A percentile compares a stretch with the other conserved stretches of the same genome.
Conservation (phyloP, 2,888 invertebrate species). For the Scaptodrosophila latifasciaeformis region DNA sequence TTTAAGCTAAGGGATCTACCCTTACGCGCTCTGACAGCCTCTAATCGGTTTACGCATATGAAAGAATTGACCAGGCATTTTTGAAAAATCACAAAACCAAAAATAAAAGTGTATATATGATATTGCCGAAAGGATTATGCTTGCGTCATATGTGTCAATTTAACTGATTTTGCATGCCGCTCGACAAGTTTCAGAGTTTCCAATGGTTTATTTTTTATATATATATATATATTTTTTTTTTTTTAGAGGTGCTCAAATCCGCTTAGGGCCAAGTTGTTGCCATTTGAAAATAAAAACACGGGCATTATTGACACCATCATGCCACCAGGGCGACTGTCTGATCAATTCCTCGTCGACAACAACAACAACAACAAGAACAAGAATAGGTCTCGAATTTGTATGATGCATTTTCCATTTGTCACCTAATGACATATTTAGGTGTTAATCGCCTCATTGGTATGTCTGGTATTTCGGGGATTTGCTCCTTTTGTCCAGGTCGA, state of each 20-base stretch:
- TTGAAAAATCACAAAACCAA: no score
- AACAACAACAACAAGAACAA: no score
- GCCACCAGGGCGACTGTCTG: no score
- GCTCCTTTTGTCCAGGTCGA: not conserved
- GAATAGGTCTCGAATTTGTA: conserved; percentile 5
- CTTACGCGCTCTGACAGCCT: conserved; percentile 17
- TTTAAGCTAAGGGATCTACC: not conserved
- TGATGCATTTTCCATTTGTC: conserved; percentile 60
- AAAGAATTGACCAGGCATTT: not conserved
- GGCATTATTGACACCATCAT: conserved; percentile 58
- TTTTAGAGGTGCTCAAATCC: no score
- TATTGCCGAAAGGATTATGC: no score
- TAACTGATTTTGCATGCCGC: not conserved
- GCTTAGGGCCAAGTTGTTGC: conserved; percentile 59
- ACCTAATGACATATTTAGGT: conserved; percentile 66
- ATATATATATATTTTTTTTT: conserved; percentile 1
- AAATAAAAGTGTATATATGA: no score
- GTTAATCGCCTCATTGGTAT: conserved; percentile 64
- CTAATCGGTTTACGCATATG: conserved; percentile 42
- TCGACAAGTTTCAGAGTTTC: no score
- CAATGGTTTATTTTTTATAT: no score
- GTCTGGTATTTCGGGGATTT: conserved; percentile 36
- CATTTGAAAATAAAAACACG: conserved; percentile 61
- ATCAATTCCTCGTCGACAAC: no score
- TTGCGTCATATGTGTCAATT: no score